Evolutionary conservation across 64 coral and sea anemone genomes (phyloP).

Genomic region (Dendronephthya gigantea): DNA sequence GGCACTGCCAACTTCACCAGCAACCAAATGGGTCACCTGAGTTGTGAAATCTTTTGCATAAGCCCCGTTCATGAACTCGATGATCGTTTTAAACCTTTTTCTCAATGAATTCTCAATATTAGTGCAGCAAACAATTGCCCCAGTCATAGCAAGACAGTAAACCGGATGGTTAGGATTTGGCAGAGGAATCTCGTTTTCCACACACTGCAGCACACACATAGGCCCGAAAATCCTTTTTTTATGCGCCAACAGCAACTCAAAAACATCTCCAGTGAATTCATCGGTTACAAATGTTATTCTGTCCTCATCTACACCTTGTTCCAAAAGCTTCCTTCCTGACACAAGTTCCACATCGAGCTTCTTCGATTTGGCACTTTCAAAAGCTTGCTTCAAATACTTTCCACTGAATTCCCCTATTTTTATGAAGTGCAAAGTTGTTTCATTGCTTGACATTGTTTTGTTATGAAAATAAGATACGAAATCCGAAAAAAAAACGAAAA

Average conservation of each 20-base stretch:
- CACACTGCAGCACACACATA: conserved; percentile 63
- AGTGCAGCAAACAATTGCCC: conserved; percentile 45
- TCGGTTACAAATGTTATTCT: conserved; percentile 52
- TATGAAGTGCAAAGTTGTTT: not conserved
- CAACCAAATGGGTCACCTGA: conserved; percentile 80
- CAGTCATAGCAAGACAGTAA: conserved; percentile 60
- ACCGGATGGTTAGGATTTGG: conserved; percentile 49
- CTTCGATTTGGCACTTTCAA: conserved; percentile 38
- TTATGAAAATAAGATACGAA: not conserved
- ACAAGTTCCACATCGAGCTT: conserved; percentile 54
- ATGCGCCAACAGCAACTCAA: conserved; percentile 51
- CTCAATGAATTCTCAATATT: conserved; percentile 58
- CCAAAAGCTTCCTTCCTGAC: conserved; percentile 22
- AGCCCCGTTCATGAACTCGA: conserved; percentile 65
- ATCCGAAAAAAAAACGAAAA: not conserved
- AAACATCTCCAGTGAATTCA: conserved; percentile 54
- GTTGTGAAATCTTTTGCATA: conserved; percentile 60
- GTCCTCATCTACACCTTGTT: conserved; percentile 26
- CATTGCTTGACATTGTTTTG: not conserved
- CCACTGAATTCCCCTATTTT: not conserved
- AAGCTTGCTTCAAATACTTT: conserved; percentile 14
- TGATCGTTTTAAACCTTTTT: conserved; percentile 47
- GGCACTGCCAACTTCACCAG: conserved; percentile 84
- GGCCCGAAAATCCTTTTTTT: conserved; percentile 71
- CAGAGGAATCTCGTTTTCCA: conserved; percentile 43